Evolutionary conservation across 2,113 vertebrate species (phyloP), one percentile per base, ranked within the genome.

Genomic region (Hyaena hyaena): DNA sequence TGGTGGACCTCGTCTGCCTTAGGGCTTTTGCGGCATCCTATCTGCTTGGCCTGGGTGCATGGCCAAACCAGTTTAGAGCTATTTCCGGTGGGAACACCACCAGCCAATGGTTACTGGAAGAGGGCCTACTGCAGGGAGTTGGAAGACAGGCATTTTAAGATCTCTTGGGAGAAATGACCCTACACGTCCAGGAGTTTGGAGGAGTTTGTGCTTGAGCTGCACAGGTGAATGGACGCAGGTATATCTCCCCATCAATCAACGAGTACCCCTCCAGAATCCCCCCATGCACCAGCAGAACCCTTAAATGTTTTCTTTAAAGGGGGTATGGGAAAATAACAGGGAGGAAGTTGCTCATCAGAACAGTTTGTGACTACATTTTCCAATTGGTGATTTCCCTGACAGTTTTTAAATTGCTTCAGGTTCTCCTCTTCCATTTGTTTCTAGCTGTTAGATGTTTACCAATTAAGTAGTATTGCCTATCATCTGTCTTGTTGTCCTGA

Each of bases 361-460:
- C 39, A 77, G 35, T 39, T 69, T 84, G 69, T 96, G 90, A 93
- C 76, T 96, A 28, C 43, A 58, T 97, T 97, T 98, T 93, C 94
- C 55, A 91, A 85, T 90, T 93, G 95, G 79, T 93, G 95, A 93
- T 83, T 96, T 97, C 63, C 45, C 90, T 96, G 90, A 95, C 96
- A 97, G 69, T 93, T 97, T 94, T 90, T 86, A 98, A 98, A 96
- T 97, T 97, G 95, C 90, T 95, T 90, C 66, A 90, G 66, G 39
- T 91, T 97, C 81, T 96, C 71, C 48, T 86, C 84, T 82, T 88
- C 71, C 77, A 96, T 82, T 95, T 95, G 88, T 81, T 96, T 88
- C 93, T 74, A 82, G 94, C 74, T 96, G 53, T 91, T 81, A 35
- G 90, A 95, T 97, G 93, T 91, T 98, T 97, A 95, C 90, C 90